Base-by-base conservation (phyloP, 2,113 vertebrate species). In the Apeltes quadracus region DNA sequence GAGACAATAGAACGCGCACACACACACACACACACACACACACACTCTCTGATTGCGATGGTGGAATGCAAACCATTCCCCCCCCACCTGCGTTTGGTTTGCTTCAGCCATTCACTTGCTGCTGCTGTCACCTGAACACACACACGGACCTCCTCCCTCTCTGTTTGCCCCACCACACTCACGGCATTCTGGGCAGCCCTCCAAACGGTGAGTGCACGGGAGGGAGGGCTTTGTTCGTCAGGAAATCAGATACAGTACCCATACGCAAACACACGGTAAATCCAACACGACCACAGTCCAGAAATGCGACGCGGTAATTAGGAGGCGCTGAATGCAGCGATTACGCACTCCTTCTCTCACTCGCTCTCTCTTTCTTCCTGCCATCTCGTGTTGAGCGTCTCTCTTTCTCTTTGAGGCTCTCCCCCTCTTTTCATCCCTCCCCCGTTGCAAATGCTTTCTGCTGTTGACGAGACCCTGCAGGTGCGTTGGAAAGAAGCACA, bases 291-390 rank as follows among this genome's bases (percentile, higher is more conserved):
- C 69, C 76, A 53, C 69, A 69, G 75, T 78, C 84, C 87, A 88
- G 76, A 89, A 88, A 83, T 25, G 76, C 72, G 20, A 81, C 83
- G 80, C 82, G 86, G 84, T 91, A 89, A 90, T 90, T 90, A 90
- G 85, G n/a, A 84, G 79, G 67, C 78, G 59, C 65, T 89, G 85
- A 87, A 81, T 84, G 43, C 75, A 71, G 81, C 78, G 77, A 90
- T 91, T 86, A 91, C 38, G 57, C 85, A 78, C 78, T 85, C 82
- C 36, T 81, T 86, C 71, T 66, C 69, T 80, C 84, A 84, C 81
- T 69, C 46, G 78, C 78, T 83, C 81, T 23, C 72, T 82, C 77
- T 81, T 73, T 84, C 61, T 84, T 76, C 81, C 76, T 75, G 59
- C 77, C 74, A 66, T 82, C 83, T 78, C 79, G 76, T 75, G 81